Conservation (phyloP, 1,140 invertebrate species). For the Trigoniulus corallinus region DNA sequence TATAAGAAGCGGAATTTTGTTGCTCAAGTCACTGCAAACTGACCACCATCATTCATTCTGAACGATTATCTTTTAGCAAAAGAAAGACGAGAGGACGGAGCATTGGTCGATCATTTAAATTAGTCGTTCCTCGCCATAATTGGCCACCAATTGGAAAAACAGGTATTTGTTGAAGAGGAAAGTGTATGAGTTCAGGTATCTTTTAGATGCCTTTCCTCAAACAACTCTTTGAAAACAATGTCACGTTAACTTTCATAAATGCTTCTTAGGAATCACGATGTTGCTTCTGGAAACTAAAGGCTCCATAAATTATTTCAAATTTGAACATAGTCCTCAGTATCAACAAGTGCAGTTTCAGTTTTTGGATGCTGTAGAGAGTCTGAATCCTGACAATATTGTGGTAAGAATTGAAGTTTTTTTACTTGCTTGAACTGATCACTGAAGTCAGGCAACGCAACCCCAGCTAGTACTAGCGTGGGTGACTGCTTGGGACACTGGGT, state of each 20-base stretch:
- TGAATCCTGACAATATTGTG: slow-evolving; percentile 62
- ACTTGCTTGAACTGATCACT: neutral
- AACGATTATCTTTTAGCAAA: too few relatives aligned
- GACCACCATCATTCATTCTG: too few relatives aligned
- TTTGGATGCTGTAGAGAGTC: slow-evolving; percentile 55
- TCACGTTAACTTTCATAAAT: too few relatives aligned
- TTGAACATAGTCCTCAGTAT: slow-evolving; percentile 60
- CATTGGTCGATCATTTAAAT: slow-evolving; percentile 41
- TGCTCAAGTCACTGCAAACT: neutral
- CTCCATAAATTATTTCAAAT: slow-evolving; percentile 48
- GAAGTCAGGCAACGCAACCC: too few relatives aligned
- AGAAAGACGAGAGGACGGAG: slow-evolving; percentile 35
- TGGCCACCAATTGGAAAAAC: slow-evolving; percentile 47
- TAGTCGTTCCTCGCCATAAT: slow-evolving; percentile 45
- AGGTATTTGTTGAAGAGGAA: slow-evolving; percentile 23
- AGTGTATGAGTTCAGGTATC: neutral
- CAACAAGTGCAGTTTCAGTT: slow-evolving; percentile 55
- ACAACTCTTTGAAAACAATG: too few relatives aligned
- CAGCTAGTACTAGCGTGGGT: too few relatives aligned
- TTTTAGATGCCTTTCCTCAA: neutral
- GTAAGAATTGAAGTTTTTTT: too few relatives aligned
- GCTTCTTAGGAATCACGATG: too few relatives aligned
- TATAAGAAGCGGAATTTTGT: slow-evolving; percentile 17
- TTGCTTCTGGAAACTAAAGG: slow-evolving; percentile 34
- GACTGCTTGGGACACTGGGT: too few relatives aligned